Evolutionary conservation across 2,888 invertebrate genomes (phyloP).

Genomic region (Ectemnius continuus): DNA sequence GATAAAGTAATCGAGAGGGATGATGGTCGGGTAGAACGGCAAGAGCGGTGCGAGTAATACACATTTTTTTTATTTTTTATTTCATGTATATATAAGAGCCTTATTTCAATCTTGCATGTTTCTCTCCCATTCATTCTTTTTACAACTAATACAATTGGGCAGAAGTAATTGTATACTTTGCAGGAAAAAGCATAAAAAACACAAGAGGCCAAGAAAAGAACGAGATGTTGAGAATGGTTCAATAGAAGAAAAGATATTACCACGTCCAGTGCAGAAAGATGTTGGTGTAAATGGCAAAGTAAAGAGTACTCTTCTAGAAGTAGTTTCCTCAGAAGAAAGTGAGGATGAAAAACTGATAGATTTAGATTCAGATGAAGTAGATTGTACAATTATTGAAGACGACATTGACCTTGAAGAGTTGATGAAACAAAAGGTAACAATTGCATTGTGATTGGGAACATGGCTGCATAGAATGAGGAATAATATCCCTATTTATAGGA

Average conservation of each 20-base stretch:
- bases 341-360: constrained; percentile 76
- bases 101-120: background rate
- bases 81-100: background rate
- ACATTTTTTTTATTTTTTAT: background rate
- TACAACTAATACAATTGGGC: background rate
- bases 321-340: constrained; percentile 74
- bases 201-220: constrained; percentile 70
- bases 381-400: constrained; percentile 87
- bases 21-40: constrained; percentile 65
- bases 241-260: constrained; percentile 62
- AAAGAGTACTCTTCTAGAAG: constrained; percentile 67
- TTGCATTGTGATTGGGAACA: background rate
- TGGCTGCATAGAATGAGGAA: background rate
- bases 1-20: constrained; percentile 72
- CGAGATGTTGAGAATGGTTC: constrained; percentile 72
- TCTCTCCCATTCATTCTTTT: background rate
- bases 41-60: constrained; percentile 62
- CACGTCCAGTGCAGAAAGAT: constrained; percentile 61
- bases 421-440: constrained; percentile 91
- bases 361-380: constrained; percentile 80
- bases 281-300: constrained; percentile 72
- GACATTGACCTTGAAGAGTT: constrained; percentile 92
- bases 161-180: constrained; percentile 14
- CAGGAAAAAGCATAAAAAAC: constrained; percentile 76
- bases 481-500: constrained; percentile 70